These are phyloP conservation scores for Etheostoma perlongum DNA, from an alignment of 2,797 vertebrate genomes.

Conservation along the genomic window DNA sequence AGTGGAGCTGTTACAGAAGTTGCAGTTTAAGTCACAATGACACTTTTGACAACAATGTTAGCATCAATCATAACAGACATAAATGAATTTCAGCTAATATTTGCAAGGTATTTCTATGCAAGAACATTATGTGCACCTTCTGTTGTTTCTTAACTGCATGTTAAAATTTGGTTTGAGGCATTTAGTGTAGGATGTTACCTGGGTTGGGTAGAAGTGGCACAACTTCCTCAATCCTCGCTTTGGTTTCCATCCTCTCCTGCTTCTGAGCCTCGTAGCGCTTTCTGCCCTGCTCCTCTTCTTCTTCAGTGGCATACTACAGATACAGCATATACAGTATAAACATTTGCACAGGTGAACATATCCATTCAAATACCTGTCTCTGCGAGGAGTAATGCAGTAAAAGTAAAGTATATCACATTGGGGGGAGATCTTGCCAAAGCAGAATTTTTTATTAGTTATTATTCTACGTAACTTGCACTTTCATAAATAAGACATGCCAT, in stretches of 20 bases:
- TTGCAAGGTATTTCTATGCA: neutral
- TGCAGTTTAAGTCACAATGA: slow-evolving; percentile 5
- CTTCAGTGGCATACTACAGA: slow-evolving; percentile 86
- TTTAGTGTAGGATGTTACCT: slow-evolving; percentile 79
- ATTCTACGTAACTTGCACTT: too few species aligned
- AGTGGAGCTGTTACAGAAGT: neutral
- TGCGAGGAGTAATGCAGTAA: neutral
- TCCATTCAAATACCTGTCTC: neutral
- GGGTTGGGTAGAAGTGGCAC: slow-evolving; percentile 82
- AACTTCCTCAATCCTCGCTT: slow-evolving; percentile 86
- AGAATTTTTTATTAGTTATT: too few species aligned
- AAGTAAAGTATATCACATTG: slow-evolving; percentile 1
- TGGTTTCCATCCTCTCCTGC: slow-evolving; percentile 90
- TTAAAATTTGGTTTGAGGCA: neutral
- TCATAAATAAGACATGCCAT: too few species aligned
- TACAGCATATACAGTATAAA: slow-evolving; percentile 26
- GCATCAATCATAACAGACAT: neutral
- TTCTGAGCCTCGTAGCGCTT: slow-evolving; percentile 95
- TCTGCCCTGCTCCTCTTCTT: slow-evolving; percentile 90
- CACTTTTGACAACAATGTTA: neutral
- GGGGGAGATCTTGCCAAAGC: too few species aligned
- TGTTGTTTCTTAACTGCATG: neutral
- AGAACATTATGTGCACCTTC: neutral
- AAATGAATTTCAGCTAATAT: neutral
- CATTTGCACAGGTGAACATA: neutral